Conservation (phyloP, 1,140 invertebrate genomes). For the Venustaconcha ellipsiformis region DNA sequence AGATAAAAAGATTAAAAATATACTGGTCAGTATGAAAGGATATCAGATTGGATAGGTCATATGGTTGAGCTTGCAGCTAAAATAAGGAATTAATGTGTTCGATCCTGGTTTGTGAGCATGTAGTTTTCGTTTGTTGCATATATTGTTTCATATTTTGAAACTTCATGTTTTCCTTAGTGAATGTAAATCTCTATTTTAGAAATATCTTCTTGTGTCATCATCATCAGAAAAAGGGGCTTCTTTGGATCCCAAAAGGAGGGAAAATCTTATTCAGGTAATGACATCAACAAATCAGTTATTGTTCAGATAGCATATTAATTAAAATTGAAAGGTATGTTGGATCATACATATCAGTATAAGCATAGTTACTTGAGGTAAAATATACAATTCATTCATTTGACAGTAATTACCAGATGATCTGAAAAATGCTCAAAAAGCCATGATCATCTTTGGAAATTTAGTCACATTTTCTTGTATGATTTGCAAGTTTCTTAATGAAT, state of each 20-base stretch:
- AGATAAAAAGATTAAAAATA: too few species aligned
- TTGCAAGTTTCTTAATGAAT: too few species aligned
- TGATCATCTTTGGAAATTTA: too few species aligned
- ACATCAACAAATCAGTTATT: not conserved
- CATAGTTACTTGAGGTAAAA: constrained; percentile 1
- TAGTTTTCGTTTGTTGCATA: too few species aligned
- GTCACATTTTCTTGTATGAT: too few species aligned
- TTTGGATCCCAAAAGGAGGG: constrained; percentile 50
- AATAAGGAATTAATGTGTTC: too few species aligned
- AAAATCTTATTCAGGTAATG: constrained; percentile 59
- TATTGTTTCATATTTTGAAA: too few species aligned
- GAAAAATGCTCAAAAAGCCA: not conserved
- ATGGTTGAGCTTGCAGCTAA: too few species aligned
- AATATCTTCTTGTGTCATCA: constrained; percentile 56
- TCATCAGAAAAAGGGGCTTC: constrained; percentile 53
- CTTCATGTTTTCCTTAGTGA: too few species aligned
- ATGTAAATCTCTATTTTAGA: constrained; percentile 38
- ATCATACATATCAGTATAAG: not conserved
- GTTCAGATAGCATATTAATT: not conserved
- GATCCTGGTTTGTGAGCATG: too few species aligned
- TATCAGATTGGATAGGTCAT: too few species aligned
- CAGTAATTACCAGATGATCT: not conserved
- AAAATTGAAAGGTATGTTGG: not conserved
- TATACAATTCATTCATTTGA: constrained; percentile 3
- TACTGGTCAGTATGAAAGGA: too few species aligned